A percentile compares a stretch with the other conserved stretches of the same genome.
These are phyloP conservation scores for Maconellicoccus hirsutus DNA, from an alignment of 1,140 invertebrate species.

Conservation along the genomic window DNA sequence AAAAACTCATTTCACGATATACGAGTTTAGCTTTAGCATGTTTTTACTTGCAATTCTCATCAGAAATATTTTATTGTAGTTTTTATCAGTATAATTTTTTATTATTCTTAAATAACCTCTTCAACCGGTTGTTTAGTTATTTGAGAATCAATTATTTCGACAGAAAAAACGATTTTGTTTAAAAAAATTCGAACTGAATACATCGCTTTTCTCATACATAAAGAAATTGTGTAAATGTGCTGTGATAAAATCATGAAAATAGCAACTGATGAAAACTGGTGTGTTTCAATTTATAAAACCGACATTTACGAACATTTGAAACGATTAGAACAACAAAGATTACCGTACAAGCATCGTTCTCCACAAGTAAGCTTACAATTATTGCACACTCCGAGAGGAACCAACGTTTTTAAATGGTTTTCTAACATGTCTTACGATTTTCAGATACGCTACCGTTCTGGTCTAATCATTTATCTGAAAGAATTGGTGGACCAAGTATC, in stretches of 20 bases:
- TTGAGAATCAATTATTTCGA: too few relatives aligned
- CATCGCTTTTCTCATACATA: too few relatives aligned
- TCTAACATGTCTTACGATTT: neutral
- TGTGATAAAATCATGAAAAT: neutral
- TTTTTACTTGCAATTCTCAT: too few relatives aligned
- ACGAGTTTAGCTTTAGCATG: too few relatives aligned
- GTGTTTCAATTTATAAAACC: neutral
- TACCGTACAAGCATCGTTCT: neutral
- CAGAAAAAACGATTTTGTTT: too few relatives aligned
- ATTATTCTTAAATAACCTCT: too few relatives aligned
- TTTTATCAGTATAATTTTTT: too few relatives aligned
- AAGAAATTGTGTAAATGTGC: neutral
- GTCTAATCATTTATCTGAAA: neutral
- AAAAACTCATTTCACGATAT: too few relatives aligned
- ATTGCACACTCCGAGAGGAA: neutral
- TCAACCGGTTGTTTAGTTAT: too few relatives aligned
- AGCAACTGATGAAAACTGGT: neutral
- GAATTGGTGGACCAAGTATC: neutral
- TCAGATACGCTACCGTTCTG: neutral
- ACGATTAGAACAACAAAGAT: neutral
- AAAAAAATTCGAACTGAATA: too few relatives aligned
- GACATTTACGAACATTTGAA: constrained; percentile 15
- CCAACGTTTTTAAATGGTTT: neutral
- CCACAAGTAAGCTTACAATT: neutral
- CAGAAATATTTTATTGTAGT: too few relatives aligned